Evolutionary conservation across 2,888 invertebrate genomes (phyloP), one percentile per base, ranked within the genome.

Genomic region (Conistra vaccinii): DNA sequence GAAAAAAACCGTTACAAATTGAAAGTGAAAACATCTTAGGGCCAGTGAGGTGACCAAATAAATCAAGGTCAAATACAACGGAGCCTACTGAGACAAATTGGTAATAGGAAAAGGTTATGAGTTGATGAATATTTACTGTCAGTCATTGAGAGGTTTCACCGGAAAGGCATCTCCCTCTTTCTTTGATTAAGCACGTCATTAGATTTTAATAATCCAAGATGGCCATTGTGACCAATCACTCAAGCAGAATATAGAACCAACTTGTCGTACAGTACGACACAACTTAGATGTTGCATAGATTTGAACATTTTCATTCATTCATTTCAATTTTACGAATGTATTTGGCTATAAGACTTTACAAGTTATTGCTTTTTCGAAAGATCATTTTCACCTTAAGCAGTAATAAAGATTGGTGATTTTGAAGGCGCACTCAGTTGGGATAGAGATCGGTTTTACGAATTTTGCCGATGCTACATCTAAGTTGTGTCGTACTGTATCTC

Each of bases 11-110:
- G 48, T 58, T 58, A 55, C 51, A 53, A 73, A 74, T 74, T 58
- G 23, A 80, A 83, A 84, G 74, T 84, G 73, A 80, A 83, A 84
- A 66, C 48, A 63, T 48, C 32, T 55, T 29, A 58, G 12, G 39
- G n/a, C 20, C 53, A 67, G 14, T 48, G 20, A 75, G 23, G 45
- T 45, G 53, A 62, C 39, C 23, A 60, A 48, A 48, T 32, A 51
- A 62, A 67, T 71, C 61, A 80, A 78, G 78, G 61, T 58, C 62
- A 57, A 55, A 32, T 14, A 29, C 3, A 48, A 17, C 45, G 14
- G 12, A 48, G 48, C 48, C 48, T 20, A 7, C 48, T 7, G 2
- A 32, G 48, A 53, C 26, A 7, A 70, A 58, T 82, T 60, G 7
- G 3, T 67, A 39, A 42, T 26, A 63, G 35, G 35, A 57, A 58